Evolutionary conservation across 1,140 invertebrate genomes (phyloP), one percentile per base, ranked within the genome.

Genomic region (Trichogramma pretiosum): DNA sequence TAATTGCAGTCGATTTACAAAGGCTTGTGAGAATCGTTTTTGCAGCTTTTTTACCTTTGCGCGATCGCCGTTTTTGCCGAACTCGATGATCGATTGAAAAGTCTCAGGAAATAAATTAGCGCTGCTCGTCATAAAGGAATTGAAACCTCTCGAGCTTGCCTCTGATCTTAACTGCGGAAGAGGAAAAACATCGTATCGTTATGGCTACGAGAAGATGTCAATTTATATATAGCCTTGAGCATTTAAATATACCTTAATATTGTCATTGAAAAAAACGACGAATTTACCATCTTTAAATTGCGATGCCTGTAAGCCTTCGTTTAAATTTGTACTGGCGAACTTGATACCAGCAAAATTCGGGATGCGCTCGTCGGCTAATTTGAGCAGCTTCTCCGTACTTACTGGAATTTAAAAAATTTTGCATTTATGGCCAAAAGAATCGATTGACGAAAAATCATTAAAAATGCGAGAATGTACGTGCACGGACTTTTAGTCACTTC

Each of bases 311-410:
- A 70, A 62, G 8, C 74, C 82, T 60, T 83, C 78, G 38, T 78
- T 76, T 14, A 87, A 64, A 60, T 83, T 75, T 32, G 70, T 74
- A 16, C 78, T 78, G 0, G 82, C 83, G 50, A 81, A 87, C 63
- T 87, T 88, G 13, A 88, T 74, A 2, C 87, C 87, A 26, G 72
- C 77, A 56, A 90, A 83, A 21, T 79, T 84, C 1, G 85, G 78
- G 37, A 90, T 77, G 28, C 68, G 57, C 0, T 68, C 62, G 4
- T 73, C 73, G 5, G 81, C 77, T 23, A 71, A 67, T 14, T 68
- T 67, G 10, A 88, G 70, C 46, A 89, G 83, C 35, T 77, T 64
- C 42, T 76, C 77, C 80, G 89, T 85, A 51, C 81, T 74, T 28
- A 89, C 87, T 91, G 58, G 16, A 70, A 68, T 5, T 11, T 5